phyloP scores from a whole-genome alignment of 2,113 vertebrate genomes.

The Pyrgilauda ruficollis region DNA sequence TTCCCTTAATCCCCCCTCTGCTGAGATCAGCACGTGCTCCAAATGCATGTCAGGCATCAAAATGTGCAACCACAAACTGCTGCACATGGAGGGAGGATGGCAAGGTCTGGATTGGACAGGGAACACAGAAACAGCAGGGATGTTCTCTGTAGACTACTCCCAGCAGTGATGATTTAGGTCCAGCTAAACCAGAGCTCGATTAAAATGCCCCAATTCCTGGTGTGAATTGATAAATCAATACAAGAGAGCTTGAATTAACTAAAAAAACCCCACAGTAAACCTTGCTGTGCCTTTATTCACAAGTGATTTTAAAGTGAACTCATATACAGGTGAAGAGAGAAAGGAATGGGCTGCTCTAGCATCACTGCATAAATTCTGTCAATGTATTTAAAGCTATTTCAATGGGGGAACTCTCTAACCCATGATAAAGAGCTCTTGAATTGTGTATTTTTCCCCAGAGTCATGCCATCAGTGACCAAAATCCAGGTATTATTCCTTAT shows the following conservation, averaged over 20 bases:
- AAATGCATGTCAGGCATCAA: not conserved
- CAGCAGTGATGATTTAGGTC: not conserved
- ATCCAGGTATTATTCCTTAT: not conserved
- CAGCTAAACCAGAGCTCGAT: not conserved
- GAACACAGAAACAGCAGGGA: not conserved
- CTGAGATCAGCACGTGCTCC: constrained; percentile 27
- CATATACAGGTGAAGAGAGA: not conserved
- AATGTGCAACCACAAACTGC: not conserved
- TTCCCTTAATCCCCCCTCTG: constrained; percentile 38
- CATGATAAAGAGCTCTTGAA: not conserved
- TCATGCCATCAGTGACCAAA: not conserved
- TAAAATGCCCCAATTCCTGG: not conserved
- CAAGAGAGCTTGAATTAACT: not conserved
- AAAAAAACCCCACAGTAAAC: not conserved
- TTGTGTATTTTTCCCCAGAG: not conserved
- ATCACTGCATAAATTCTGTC: not conserved
- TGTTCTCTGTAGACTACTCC: not conserved
- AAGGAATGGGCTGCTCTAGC: not conserved
- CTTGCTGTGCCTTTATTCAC: not conserved
- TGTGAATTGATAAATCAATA: not conserved
- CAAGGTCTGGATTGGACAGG: not conserved
- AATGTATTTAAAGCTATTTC: not conserved
- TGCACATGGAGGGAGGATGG: not conserved
- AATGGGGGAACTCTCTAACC: not conserved
- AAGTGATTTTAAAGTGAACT: not conserved